Conservation (phyloP, 2,113 vertebrate species). For the Podocnemis expansa region DNA sequence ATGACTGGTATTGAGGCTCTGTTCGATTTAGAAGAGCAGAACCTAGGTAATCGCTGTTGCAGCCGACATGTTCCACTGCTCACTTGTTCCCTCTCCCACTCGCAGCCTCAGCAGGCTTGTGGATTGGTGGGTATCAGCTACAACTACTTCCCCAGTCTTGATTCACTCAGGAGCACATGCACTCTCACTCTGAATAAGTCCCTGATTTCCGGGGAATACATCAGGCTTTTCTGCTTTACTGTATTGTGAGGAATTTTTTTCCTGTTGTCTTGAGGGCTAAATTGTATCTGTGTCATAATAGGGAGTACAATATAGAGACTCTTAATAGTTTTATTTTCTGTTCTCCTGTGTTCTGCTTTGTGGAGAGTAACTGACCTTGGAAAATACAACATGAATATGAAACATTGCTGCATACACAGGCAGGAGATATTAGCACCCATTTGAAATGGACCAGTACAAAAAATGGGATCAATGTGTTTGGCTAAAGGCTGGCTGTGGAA, state of each 20-base stretch:
- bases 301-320: not conserved
- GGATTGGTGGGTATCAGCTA: not conserved
- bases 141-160: not conserved
- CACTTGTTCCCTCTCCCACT: not conserved
- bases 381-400: fast-evolving
- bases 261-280: not conserved
- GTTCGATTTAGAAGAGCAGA: not conserved
- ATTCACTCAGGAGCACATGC: not conserved
- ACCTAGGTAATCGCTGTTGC: not conserved
- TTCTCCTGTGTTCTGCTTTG: not conserved
- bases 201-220: not conserved
- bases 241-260: not conserved
- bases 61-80: not conserved
- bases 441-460: not conserved
- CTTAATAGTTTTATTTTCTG: not conserved
- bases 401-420: not conserved
- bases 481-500: not conserved
- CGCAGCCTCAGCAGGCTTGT: not conserved
- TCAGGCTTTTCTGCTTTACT: not conserved
- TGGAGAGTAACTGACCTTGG: not conserved
- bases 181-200: not conserved
- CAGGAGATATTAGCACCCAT: not conserved
- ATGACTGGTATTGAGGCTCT: not conserved
- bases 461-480: not conserved
- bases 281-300: not conserved